Evolutionary conservation across 2,888 invertebrate genomes (phyloP).

Genomic region (Epinotia ramella): DNA sequence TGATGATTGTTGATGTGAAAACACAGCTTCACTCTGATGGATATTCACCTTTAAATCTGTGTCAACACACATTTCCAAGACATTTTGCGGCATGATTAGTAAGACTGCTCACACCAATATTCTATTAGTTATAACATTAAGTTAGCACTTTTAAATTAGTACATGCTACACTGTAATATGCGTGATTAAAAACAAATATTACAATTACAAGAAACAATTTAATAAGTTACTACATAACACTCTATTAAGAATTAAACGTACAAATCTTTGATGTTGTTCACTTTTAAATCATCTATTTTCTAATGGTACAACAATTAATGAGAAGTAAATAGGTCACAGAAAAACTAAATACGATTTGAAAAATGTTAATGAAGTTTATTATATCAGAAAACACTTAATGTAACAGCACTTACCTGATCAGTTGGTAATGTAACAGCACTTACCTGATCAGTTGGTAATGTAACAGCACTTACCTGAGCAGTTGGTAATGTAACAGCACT

Average conservation of each 20-base stretch:
- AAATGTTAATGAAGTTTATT: neutral
- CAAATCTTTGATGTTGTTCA: neutral
- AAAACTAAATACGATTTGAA: neutral
- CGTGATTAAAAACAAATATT: neutral
- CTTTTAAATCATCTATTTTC: no score
- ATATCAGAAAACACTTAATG: neutral
- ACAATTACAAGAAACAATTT: neutral
- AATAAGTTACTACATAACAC: neutral
- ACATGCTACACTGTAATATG: neutral
- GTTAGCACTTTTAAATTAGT: neutral
- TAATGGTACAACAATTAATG: neutral
- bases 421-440: slow-evolving; percentile 78
- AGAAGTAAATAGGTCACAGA: neutral
- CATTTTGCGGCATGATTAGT: neutral
- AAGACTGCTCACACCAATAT: neutral
- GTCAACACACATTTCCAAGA: neutral
- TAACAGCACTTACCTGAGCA: slow-evolving; percentile 88
- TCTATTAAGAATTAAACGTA: neutral
- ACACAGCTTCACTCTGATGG: no score
- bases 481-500: slow-evolving; percentile 78
- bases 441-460: slow-evolving; percentile 89
- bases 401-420: slow-evolving; percentile 88
- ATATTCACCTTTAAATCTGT: neutral
- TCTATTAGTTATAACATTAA: neutral
- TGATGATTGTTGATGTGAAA: neutral